These are phyloP conservation scores for Platycheirus albimanus DNA, from an alignment of 2,888 invertebrate genomes.

Conservation along the genomic window DNA sequence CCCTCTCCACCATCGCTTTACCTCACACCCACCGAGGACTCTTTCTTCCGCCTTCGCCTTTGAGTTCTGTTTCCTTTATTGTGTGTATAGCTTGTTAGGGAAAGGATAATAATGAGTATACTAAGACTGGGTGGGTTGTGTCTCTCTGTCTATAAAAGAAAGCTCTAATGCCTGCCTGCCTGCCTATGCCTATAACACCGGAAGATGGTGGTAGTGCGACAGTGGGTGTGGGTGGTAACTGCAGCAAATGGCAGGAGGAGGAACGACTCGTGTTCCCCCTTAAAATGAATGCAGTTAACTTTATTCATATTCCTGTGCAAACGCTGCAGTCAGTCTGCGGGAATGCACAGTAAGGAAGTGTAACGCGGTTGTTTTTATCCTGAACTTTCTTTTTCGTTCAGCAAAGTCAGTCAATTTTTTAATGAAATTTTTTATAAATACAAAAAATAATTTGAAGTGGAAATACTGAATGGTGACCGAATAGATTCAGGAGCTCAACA, in stretches of 20 bases:
- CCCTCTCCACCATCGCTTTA: not conserved
- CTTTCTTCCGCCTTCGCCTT: slow-evolving; percentile 64
- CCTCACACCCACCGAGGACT: slow-evolving; percentile 30
- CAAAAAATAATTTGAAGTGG: not conserved
- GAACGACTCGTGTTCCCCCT: slow-evolving; percentile 3
- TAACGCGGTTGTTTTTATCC: slow-evolving; percentile 49
- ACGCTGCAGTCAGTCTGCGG: slow-evolving; percentile 65
- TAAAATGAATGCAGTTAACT: slow-evolving; percentile 68
- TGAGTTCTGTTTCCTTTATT: slow-evolving; percentile 72
- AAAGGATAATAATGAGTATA: slow-evolving; percentile 71
- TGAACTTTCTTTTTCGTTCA: not conserved
- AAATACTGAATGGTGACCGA: not conserved
- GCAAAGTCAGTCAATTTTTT: not conserved
- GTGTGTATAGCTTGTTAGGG: slow-evolving; percentile 72
- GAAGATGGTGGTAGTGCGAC: slow-evolving; percentile 62
- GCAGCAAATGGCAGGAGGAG: not conserved
- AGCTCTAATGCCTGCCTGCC: slow-evolving; percentile 51
- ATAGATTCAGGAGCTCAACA: slow-evolving; percentile 11
- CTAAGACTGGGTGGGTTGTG: slow-evolving; percentile 55
- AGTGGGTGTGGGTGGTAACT: slow-evolving; percentile 19
- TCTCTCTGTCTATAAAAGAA: slow-evolving; percentile 44
- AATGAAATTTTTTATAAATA: not conserved
- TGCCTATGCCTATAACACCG: slow-evolving; percentile 62
- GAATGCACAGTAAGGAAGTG: slow-evolving; percentile 70
- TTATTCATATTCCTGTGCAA: slow-evolving; percentile 57